Evolutionary conservation across 2,888 invertebrate genomes (phyloP).

Genomic region (Gortyna flavago): DNA sequence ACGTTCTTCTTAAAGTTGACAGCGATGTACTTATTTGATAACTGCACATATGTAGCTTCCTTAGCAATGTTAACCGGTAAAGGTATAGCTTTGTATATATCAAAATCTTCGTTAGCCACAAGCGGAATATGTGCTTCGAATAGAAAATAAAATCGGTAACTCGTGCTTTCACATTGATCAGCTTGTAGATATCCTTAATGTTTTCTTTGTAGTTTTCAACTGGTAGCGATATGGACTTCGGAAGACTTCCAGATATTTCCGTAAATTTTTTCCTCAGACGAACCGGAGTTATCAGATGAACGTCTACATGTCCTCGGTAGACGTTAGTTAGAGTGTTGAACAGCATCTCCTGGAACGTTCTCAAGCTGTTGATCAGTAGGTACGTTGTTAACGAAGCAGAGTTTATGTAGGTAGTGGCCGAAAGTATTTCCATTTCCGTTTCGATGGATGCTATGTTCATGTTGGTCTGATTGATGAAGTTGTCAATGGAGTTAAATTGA

Average conservation of each 20-base stretch:
- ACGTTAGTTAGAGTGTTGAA: slow-evolving; percentile 54
- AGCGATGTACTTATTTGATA: no score
- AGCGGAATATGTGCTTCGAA: no score
- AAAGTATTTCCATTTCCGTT: slow-evolving; percentile 16
- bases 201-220: slow-evolving; percentile 46
- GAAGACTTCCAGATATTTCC: slow-evolving; percentile 49
- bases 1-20: no score
- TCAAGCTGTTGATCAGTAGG: slow-evolving; percentile 18
- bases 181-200: slow-evolving; percentile 49
- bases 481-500: slow-evolving; percentile 14
- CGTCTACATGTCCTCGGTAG: slow-evolving; percentile 58
- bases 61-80: no score
- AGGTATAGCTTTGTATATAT: no score
- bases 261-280: slow-evolving; percentile 42
- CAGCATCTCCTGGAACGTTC: slow-evolving; percentile 51
- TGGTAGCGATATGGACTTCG: slow-evolving; percentile 45
- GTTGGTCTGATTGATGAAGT: slow-evolving; percentile 22
- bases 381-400: slow-evolving; percentile 7
- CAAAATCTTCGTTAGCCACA: no score
- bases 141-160: no score
- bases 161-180: not conserved
- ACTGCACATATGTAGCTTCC: no score
- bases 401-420: slow-evolving; percentile 15
- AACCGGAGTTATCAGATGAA: slow-evolving; percentile 52
- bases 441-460: slow-evolving; percentile 18